phyloP scores from a whole-genome alignment of 2,797 vertebrate species.

The Notoglanidium macrostoma region DNA sequence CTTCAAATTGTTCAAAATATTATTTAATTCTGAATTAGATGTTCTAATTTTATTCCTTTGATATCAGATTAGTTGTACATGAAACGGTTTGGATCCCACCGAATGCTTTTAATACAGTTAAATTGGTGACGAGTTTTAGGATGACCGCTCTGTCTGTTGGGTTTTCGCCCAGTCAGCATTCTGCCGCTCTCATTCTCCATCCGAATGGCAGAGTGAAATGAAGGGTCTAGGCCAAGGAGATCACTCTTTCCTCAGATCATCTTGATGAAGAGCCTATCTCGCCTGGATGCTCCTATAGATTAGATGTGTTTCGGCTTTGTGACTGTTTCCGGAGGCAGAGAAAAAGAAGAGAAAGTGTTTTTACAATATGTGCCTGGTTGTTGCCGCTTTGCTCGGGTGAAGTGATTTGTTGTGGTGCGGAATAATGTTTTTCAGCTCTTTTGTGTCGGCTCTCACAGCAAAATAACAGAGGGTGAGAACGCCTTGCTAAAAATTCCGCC shows the following conservation, averaged over 20 bases:
- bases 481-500: conserved; percentile 38
- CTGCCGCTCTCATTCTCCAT: conserved; percentile 48
- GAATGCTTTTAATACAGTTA: conserved; percentile 8
- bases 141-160: conserved; percentile 33
- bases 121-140: conserved; percentile 6
- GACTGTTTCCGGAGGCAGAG: conserved; percentile 24
- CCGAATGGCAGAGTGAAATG: conserved; percentile 44
- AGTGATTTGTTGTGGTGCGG: conserved; percentile 42
- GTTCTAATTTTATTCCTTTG: not conserved
- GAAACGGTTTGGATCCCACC: conserved; percentile 17
- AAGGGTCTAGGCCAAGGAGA: conserved; percentile 45
- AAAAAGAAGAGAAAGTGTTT: conserved; percentile 28
- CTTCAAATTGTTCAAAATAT: not conserved
- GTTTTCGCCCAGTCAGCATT: conserved; percentile 53
- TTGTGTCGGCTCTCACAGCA: conserved; percentile 32
- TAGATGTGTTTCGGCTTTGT: conserved; percentile 39
- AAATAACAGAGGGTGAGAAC: conserved; percentile 40
- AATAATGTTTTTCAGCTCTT: conserved; percentile 34
- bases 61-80: conserved; percentile 32
- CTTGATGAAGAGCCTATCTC: conserved; percentile 47
- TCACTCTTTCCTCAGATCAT: conserved; percentile 47
- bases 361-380: conserved; percentile 19
- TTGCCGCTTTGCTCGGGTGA: not conserved
- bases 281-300: conserved; percentile 45
- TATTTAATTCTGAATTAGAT: not conserved